Evolutionary conservation across 1,140 invertebrate species (phyloP).

Genomic region (Manduca sexta): DNA sequence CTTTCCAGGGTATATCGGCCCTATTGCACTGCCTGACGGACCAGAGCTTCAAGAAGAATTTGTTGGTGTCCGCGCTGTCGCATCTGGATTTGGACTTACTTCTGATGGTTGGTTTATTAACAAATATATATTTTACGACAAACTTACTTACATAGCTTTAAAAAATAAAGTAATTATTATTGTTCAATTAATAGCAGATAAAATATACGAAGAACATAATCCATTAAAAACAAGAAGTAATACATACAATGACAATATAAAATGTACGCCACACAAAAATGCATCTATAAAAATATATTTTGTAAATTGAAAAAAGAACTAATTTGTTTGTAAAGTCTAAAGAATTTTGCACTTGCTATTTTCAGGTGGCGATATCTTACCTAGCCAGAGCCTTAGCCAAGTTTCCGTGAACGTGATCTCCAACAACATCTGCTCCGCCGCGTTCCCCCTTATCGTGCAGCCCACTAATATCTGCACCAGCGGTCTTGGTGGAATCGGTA

Average conservation of each 20-base stretch:
- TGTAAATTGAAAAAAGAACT: too few relatives aligned
- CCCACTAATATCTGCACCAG: neutral
- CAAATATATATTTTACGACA: too few relatives aligned
- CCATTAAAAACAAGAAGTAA: too few relatives aligned
- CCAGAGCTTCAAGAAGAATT: slow-evolving; percentile 17
- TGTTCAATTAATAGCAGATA: too few relatives aligned
- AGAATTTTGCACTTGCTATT: neutral
- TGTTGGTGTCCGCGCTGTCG: slow-evolving; percentile 16
- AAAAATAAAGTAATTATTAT: too few relatives aligned
- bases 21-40: slow-evolving; percentile 25
- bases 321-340: too few relatives aligned
- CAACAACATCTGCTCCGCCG: neutral
- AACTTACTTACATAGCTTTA: too few relatives aligned
- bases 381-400: neutral
- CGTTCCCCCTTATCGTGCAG: neutral
- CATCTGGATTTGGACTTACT: slow-evolving; percentile 37
- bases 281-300: too few relatives aligned
- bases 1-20: slow-evolving; percentile 23
- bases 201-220: too few relatives aligned
- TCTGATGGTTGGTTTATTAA: slow-evolving; percentile 5
- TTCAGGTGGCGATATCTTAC: neutral
- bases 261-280: too few relatives aligned
- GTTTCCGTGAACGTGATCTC: neutral
- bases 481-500: neutral
- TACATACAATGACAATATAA: too few relatives aligned